phyloP scores from a whole-genome alignment of 2,888 invertebrate genomes.

The Dicyrtomina minuta region DNA sequence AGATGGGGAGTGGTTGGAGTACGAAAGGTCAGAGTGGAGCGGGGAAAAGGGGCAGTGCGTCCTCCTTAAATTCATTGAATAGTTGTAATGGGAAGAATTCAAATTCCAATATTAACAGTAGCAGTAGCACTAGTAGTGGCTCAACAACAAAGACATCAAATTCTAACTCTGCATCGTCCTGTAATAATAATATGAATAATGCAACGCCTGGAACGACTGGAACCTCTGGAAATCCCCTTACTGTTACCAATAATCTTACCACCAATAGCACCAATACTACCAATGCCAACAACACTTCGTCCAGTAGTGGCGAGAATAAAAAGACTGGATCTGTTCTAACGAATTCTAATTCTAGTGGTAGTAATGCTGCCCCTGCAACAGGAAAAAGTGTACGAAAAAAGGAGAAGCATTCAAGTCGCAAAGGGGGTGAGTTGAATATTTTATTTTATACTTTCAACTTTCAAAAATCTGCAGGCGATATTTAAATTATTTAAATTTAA shows the following conservation, averaged over 20 bases:
- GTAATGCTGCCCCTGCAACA: too few relatives aligned
- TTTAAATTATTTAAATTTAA: too few relatives aligned
- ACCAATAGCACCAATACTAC: too few relatives aligned
- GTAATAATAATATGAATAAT: not conserved
- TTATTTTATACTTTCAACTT: not conserved
- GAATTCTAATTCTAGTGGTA: not conserved
- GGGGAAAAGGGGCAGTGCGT: constrained; percentile 6
- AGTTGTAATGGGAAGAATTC: constrained; percentile 4
- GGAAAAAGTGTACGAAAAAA: constrained; percentile 12
- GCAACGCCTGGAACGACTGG: not conserved
- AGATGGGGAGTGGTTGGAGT: constrained; percentile 5
- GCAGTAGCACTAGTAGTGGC: too few relatives aligned
- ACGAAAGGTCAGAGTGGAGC: not conserved
- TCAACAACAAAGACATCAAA: too few relatives aligned
- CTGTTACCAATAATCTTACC: too few relatives aligned
- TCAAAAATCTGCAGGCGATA: not conserved
- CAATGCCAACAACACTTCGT: too few relatives aligned
- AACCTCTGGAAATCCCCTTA: not conserved
- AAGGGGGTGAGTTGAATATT: constrained; percentile 42
- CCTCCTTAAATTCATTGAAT: not conserved
- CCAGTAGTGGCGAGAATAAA: not conserved
- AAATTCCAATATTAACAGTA: too few relatives aligned
- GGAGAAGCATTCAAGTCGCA: constrained; percentile 44
- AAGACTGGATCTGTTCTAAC: constrained; percentile 15
- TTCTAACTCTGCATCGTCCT: constrained; percentile 9